Conservation (phyloP, 1,140 invertebrate genomes). For the Formica exsecta region DNA sequence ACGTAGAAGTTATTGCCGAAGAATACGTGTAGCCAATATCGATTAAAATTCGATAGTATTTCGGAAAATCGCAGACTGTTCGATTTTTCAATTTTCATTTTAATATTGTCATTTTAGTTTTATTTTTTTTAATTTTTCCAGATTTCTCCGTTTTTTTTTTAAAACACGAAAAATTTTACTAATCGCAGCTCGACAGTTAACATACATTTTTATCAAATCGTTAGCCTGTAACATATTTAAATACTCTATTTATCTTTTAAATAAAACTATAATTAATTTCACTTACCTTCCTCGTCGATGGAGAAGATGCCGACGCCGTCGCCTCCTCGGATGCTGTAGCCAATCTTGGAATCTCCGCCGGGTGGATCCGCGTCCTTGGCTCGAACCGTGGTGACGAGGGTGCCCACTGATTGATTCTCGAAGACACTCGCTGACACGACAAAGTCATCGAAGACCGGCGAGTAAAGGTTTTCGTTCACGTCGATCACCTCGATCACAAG, state of each 20-base stretch:
- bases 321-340: constrained; percentile 95
- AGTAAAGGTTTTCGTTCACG: constrained; percentile 96
- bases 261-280: neutral
- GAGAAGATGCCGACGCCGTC: constrained; percentile 96
- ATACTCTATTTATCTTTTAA: neutral
- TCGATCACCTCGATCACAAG: constrained; percentile 96
- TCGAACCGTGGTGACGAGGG: constrained; percentile 91
- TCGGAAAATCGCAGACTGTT: neutral
- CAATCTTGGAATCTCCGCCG: constrained; percentile 92
- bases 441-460: constrained; percentile 95
- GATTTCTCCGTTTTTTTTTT: neutral
- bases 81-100: constrained; percentile 5
- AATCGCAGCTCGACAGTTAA: neutral
- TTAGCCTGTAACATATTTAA: neutral
- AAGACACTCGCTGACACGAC: constrained; percentile 90
- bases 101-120: neutral
- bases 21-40: constrained; percentile 12
- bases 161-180: neutral
- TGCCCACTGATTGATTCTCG: constrained; percentile 92
- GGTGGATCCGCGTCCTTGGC: constrained; percentile 93
- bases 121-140: neutral
- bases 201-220: neutral
- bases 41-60: constrained; percentile 39
- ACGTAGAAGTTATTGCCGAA: constrained; percentile 33
- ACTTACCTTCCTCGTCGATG: constrained; percentile 95